Base-by-base conservation (phyloP, 2,113 vertebrate genomes). In the Callipepla californica region DNA sequence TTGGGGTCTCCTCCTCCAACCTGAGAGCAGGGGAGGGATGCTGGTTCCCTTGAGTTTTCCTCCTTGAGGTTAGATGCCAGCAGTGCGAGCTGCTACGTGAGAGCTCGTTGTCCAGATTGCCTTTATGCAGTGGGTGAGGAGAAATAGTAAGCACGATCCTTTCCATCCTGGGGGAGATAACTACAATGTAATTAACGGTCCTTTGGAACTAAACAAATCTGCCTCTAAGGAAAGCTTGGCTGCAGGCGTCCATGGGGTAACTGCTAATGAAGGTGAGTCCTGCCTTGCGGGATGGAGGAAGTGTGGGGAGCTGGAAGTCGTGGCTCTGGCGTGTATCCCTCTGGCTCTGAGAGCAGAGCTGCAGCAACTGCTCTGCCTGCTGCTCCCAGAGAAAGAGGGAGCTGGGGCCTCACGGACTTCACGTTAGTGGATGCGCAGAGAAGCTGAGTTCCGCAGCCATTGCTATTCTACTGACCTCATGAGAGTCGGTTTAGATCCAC, bases 381-480 rank as follows among this genome's bases (percentile, higher is more conserved):
- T 32, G 47, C 44, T 55, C 67, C 26, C 59, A 48, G 72, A 66
- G 63, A 34, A 38, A 22, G 6, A 80, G 59, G 68, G 61, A 82
- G 22, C 68, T 78, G 58, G 23, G 57, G 15, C 40, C 28, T 66
- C 53, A 1, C 1, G 25, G 57, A 42, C 7, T 1, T 80, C 32
- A 47, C 0, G 0, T 42, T 44, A 59, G 72, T 12, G 42, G 65
- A 55, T 74, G 30, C 7, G 28, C 80, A 62, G 28, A 77, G 90
- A 80, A 74, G 57, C 61, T 83, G 48, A 34, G 13, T 91, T 89
- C 79, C 80, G 34, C 42, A 45, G 76, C 73, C 7, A 13, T 76
- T 51, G 72, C 85, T 72, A 77, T 63, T 93, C 28, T 47, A 88
- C 91, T 95, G 93, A 91, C 85, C 94, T 94, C 73, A 3, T 90